These are phyloP conservation scores for Thamnophis sirtalis DNA, from an alignment of 2,113 vertebrate species.

Conservation along the genomic window DNA sequence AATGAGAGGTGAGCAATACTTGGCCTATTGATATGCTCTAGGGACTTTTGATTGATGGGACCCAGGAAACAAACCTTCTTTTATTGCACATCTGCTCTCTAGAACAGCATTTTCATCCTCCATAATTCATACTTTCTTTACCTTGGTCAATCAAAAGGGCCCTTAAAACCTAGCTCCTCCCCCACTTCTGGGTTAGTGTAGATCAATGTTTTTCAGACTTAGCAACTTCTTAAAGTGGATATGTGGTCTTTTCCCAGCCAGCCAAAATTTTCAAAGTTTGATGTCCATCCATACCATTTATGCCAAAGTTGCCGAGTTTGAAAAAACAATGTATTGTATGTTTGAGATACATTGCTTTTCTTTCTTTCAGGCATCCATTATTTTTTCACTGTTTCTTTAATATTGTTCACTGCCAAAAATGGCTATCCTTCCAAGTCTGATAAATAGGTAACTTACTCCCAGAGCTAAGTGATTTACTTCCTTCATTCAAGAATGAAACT, in stretches of 20 bases:
- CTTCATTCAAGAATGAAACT: background rate
- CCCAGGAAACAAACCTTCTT: background rate
- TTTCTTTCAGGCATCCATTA: background rate
- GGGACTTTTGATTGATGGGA: background rate
- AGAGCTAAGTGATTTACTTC: background rate
- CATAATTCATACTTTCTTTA: background rate
- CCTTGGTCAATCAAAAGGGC: background rate
- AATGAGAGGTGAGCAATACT: background rate
- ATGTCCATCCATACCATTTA: background rate
- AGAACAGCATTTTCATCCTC: background rate
- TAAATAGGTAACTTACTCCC: background rate
- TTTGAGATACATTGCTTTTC: background rate
- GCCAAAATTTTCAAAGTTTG: background rate
- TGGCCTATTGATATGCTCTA: background rate
- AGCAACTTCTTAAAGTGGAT: background rate
- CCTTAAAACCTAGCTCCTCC: background rate
- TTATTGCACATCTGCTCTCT: background rate
- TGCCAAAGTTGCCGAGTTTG: background rate
- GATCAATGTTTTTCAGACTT: too few species aligned
- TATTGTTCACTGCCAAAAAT: background rate
- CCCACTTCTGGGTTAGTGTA: background rate
- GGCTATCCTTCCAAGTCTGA: background rate
- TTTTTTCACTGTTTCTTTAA: background rate
- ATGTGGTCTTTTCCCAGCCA: background rate
- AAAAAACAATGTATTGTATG: too few species aligned